Conservation (phyloP, 2,797 vertebrate species). For the Pangasius macronema region DNA sequence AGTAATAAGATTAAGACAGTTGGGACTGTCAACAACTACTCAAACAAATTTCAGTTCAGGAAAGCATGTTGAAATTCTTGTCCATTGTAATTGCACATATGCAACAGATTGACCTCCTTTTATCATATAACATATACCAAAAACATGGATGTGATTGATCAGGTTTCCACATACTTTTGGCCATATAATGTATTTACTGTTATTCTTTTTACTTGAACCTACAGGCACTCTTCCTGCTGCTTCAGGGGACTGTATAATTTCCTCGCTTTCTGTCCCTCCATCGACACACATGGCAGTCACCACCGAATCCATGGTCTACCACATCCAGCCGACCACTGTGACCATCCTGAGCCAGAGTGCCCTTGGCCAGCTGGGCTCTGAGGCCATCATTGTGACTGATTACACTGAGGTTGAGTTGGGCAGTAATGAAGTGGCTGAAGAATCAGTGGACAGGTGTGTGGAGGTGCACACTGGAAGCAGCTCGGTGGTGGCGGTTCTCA, state of each 20-base stretch:
- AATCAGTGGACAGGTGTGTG: conserved; percentile 29
- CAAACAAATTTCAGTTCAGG: background rate
- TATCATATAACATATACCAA: too few species aligned
- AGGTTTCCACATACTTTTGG: background rate
- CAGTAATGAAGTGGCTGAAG: conserved; percentile 59
- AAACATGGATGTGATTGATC: background rate
- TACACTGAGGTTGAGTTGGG: conserved; percentile 73
- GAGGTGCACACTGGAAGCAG: conserved; percentile 3
- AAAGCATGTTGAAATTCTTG: background rate
- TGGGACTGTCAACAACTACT: background rate
- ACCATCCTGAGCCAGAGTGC: conserved; percentile 64
- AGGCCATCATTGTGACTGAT: conserved; percentile 69
- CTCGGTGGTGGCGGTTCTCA: conserved; percentile 58
- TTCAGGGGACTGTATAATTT: conserved; percentile 71
- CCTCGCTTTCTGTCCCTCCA: conserved; percentile 71
- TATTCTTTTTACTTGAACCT: background rate
- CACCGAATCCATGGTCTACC: conserved; percentile 60
- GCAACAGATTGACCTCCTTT: background rate
- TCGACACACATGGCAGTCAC: conserved; percentile 61
- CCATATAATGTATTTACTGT: background rate
- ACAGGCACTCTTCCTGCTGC: conserved; percentile 63
- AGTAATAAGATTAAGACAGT: too few species aligned
- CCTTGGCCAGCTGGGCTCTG: conserved; percentile 62
- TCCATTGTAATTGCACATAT: background rate
- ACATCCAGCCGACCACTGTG: conserved; percentile 60